phyloP scores from a whole-genome alignment of 2,888 invertebrate genomes.

The Habroteleia sp. region DNA sequence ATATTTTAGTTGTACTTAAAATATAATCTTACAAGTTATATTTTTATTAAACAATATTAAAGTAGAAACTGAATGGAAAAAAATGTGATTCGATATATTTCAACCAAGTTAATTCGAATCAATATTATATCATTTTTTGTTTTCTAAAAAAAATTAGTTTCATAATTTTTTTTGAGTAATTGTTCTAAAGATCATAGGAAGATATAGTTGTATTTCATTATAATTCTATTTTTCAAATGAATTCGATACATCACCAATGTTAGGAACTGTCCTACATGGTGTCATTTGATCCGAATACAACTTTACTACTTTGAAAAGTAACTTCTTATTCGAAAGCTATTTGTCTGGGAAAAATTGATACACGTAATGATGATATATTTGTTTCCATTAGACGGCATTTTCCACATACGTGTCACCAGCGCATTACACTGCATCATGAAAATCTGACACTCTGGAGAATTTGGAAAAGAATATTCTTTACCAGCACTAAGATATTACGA shows the following conservation, averaged over 20 bases:
- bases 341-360: conserved; percentile 38
- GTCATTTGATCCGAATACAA: not conserved
- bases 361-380: conserved; percentile 31
- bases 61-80: too few species aligned
- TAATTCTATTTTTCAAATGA: too few species aligned
- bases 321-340: conserved; percentile 12
- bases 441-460: conserved; percentile 19
- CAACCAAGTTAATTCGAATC: too few species aligned
- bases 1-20: too few species aligned
- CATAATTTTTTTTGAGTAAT: too few species aligned
- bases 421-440: conserved; percentile 39
- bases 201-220: too few species aligned
- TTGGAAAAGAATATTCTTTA: not conserved
- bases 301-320: conserved; percentile 6
- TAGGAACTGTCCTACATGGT: not conserved
- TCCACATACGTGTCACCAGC: conserved; percentile 9
- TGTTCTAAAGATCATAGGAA: too few species aligned
- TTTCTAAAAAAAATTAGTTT: too few species aligned
- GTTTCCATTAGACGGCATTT: conserved; percentile 2
- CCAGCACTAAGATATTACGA: not conserved
- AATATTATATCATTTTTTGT: too few species aligned
- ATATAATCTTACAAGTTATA: too few species aligned
- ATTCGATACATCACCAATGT: not conserved
- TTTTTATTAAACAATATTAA: too few species aligned
- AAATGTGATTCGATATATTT: too few species aligned